These are phyloP conservation scores for Delphinus delphis DNA, from an alignment of 2,113 vertebrate species.

Conservation along the genomic window DNA sequence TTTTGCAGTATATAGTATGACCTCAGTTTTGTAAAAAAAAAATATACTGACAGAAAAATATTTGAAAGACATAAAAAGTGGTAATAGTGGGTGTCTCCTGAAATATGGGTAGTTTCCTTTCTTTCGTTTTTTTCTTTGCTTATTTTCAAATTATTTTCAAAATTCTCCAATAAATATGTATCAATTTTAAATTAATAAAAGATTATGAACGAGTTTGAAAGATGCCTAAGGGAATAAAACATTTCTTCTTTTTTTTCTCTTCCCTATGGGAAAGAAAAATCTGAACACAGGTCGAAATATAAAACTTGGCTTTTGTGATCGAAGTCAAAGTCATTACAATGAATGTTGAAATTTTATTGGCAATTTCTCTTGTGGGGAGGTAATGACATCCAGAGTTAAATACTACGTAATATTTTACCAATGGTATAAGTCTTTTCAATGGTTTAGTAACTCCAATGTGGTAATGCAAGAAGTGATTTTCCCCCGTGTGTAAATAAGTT, in stretches of 20 bases:
- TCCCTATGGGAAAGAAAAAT: background rate
- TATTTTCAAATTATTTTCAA: background rate
- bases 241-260: background rate
- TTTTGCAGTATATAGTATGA: background rate
- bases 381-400: background rate
- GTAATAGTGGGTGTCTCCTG: background rate
- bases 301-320: background rate
- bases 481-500: background rate
- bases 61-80: background rate
- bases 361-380: background rate
- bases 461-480: background rate
- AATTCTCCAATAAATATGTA: background rate
- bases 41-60: background rate
- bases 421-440: background rate
- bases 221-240: background rate
- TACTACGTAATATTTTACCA: background rate
- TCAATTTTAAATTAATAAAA: constrained; percentile 16
- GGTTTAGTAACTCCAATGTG: background rate
- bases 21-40: background rate
- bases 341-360: background rate
- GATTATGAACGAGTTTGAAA: background rate
- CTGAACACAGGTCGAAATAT: background rate
- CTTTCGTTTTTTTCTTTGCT: background rate
- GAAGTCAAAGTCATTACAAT: background rate
- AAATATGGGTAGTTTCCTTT: background rate